These are phyloP conservation scores for Agelas oroides DNA, from an alignment of 37 sponge, comb jelly and placozoan species.

Conservation along the genomic window DNA sequence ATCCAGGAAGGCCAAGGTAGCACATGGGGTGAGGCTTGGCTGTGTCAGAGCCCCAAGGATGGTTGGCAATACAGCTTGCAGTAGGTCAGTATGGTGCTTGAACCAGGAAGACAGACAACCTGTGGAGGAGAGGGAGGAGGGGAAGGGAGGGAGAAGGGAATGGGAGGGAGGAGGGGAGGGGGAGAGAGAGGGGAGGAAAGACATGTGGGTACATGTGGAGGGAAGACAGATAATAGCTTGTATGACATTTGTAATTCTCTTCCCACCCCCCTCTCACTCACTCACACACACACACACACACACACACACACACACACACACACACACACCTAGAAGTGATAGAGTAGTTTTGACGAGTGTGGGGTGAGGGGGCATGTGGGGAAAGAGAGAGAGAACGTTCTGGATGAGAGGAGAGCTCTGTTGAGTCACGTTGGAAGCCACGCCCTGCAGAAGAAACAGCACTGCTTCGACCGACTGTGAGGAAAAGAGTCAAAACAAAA, in stretches of 20 bases:
- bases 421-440: slow-evolving; percentile 35
- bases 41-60: slow-evolving; percentile 45
- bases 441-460: slow-evolving; percentile 69
- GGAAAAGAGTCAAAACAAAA: background rate
- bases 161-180: slow-evolving; percentile 5
- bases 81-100: slow-evolving; percentile 35
- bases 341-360: slow-evolving; percentile 62
- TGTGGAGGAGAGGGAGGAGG: slow-evolving; percentile 13
- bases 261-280: too few species aligned
- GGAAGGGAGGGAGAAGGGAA: background rate
- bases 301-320: too few species aligned
- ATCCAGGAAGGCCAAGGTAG: slow-evolving; percentile 75
- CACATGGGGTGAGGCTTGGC: slow-evolving; percentile 47
- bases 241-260: too few species aligned
- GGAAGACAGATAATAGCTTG: too few species aligned
- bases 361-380: slow-evolving; percentile 64
- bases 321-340: slow-evolving; percentile 62
- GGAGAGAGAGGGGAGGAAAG: slow-evolving; percentile 27
- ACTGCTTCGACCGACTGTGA: slow-evolving; percentile 65
- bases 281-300: too few species aligned
- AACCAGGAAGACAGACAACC: slow-evolving; percentile 70
- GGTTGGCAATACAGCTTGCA: slow-evolving; percentile 61
- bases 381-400: slow-evolving; percentile 53
- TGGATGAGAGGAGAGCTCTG: slow-evolving; percentile 52
- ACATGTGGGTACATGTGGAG: too few species aligned